Evolutionary conservation across 2,888 invertebrate genomes (phyloP), one percentile per base, ranked within the genome.

Genomic region (Cyclophora punctaria): DNA sequence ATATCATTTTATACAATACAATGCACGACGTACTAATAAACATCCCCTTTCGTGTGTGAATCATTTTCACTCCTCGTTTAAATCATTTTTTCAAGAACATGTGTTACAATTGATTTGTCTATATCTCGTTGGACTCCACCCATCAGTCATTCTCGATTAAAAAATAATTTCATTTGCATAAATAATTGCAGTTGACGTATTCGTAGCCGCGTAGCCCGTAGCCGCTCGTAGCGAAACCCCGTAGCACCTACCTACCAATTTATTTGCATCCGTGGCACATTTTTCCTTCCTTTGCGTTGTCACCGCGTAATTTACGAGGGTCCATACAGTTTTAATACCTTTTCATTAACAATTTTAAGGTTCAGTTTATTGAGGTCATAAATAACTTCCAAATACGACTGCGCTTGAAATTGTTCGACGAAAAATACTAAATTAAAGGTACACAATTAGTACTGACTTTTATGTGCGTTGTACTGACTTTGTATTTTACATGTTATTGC

Each of bases 261-360:
- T 82, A 83, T 85, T 69, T 75, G 78, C 84, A 80, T 78, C 75
- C 78, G 69, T 67, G 73, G 67, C 70, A 71, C 76, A 81, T 87
- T 86, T 85, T 87, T 87, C 85, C 83, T 80, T 75, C 72, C 73
- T 66, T 71, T 69, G 69, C 60, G 66, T 75, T 85, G 87, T 87
- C 87, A 83, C 87, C 82, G 75, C 42, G 73, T 83, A 74, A 88
- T 88, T 87, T 88, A 88, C 80, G 83, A 83, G 80, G 80, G 83
- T 69, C 59, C 76, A 71, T 71, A 76, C 76, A 78, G 78, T 81
- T 86, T 87, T 88, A 87, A 88, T 88, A 81, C 84, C 84, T 80
- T 88, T 88, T 86, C 87, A 88, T 88, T 88, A 86, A 87, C 87
- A 87, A 88, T 88, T 87, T 88, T 87, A 88, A 88, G 87, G 87